Evolutionary conservation across 2,888 invertebrate genomes (phyloP).

Genomic region (Automeris io): DNA sequence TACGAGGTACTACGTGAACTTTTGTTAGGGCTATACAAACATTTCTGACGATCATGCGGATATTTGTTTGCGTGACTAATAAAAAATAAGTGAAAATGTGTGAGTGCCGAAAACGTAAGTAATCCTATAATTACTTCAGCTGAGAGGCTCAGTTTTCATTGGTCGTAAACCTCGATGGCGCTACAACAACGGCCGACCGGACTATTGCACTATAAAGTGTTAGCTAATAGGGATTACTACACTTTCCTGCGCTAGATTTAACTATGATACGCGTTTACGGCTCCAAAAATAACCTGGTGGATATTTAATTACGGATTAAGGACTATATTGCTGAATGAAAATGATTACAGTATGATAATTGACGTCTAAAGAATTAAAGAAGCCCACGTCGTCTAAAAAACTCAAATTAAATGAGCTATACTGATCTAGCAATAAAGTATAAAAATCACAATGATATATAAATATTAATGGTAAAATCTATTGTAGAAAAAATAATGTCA

Average conservation of each 20-base stretch:
- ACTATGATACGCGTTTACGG: slow-evolving; percentile 30
- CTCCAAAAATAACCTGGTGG: slow-evolving; percentile 5
- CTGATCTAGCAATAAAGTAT: no score
- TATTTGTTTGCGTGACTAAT: neutral
- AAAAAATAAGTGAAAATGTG: slow-evolving; percentile 10
- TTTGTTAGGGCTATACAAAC: no score
- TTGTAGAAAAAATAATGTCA: no score
- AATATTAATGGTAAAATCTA: no score
- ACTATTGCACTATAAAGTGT: slow-evolving; percentile 63
- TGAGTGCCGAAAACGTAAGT: slow-evolving; percentile 45
- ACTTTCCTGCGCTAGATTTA: slow-evolving; percentile 49
- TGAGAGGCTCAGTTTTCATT: slow-evolving; percentile 61
- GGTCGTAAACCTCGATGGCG: slow-evolving; percentile 66
- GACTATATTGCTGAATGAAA: neutral
- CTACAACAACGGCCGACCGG: slow-evolving; percentile 52
- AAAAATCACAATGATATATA: no score
- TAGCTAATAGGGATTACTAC: slow-evolving; percentile 68
- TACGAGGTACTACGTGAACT: no score
- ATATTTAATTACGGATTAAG: neutral
- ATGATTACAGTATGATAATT: no score
- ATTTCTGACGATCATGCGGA: neutral
- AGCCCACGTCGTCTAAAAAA: no score
- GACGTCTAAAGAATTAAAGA: no score
- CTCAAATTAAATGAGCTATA: no score
- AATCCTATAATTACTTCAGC: slow-evolving; percentile 65